Base-by-base conservation (phyloP, 1,140 invertebrate species). In the Pogonognathellus flavescens region DNA sequence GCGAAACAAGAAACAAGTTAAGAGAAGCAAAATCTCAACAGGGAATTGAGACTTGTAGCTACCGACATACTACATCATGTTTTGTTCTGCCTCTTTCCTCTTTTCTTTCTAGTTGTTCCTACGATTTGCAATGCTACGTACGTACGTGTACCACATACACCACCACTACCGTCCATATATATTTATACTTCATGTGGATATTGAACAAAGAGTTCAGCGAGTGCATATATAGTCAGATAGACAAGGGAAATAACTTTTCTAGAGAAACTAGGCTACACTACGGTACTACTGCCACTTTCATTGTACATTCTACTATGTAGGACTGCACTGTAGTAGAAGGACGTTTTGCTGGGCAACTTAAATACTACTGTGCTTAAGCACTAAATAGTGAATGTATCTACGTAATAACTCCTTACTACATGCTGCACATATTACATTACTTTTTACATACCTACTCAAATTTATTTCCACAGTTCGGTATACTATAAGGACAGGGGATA, bases 21-120 rank as follows among this genome's bases (percentile, higher is more conserved):
- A 16, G 6, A 31, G 70, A 41, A 31, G 70, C 62, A 66, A 76
- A 49, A 76, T 76, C 70, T 76, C 70, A 49, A 50, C 16, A 76
- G 70, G 70, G 70, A 76, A 76, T 76, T 72, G 66, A 72, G 66
- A 72, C 66, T 72, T 76, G 70, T 76, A 76, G 70, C 70, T 41
- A 76, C 22, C 70, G 41, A 76, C 31, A 31, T 76, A 76, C 41
- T 76, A 76, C 70, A 76, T 76, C 70, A 76, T 76, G 70, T 76
- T 76, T 50, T 76, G 70, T 76, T 76, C 70, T 76, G 70, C 31
- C 22, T 76, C 70, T 76, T 76, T 50, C 31, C 70, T 31, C 41
- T 31, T 8, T 20, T 76, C 70, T 76, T n/a, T 76, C 41, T 76
- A 11, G 13, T 13, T 50, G 16, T 16, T 76, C 31, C 7, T 76